Conservation (phyloP, 1,140 invertebrate genomes). For the Proctacanthus coquilletti region DNA sequence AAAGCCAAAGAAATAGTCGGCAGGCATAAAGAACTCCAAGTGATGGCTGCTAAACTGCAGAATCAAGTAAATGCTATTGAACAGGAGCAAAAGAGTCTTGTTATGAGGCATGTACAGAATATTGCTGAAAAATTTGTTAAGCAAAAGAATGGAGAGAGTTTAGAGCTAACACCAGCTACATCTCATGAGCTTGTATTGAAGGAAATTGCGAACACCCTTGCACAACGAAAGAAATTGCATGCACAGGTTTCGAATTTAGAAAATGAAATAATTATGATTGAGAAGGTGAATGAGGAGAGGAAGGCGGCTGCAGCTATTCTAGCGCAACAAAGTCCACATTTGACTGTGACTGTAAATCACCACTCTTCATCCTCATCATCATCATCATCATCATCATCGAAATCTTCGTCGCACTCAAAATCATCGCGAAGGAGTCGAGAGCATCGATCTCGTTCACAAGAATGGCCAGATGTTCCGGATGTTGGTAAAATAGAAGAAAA, state of each 20-base stretch:
- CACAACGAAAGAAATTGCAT: constrained; percentile 64
- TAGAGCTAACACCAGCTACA: constrained; percentile 43
- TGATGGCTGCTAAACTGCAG: constrained; percentile 66
- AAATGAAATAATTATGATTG: constrained; percentile 54
- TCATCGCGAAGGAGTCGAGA: constrained; percentile 49
- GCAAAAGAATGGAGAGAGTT: constrained; percentile 33
- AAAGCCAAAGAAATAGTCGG: constrained; percentile 88
- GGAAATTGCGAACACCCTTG: constrained; percentile 68
- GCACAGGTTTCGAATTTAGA: constrained; percentile 59
- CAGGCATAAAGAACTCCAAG: constrained; percentile 78
- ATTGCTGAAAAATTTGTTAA: constrained; percentile 38
- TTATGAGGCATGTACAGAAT: constrained; percentile 46
- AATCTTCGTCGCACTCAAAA: constrained; percentile 27
- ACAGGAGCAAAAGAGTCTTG: constrained; percentile 51
- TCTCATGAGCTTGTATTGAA: constrained; percentile 65
- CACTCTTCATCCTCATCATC: constrained; percentile 1
- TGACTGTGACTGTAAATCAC: constrained; percentile 17
- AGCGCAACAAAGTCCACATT: constrained; percentile 24
- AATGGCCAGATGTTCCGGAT: constrained; percentile 80
- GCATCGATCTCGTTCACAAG: constrained; percentile 61
- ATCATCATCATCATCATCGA: constrained; percentile 5
- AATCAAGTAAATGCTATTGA: constrained; percentile 52
- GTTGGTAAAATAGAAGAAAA: constrained; percentile 81
- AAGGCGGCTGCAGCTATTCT: constrained; percentile 36
- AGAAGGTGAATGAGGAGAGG: constrained; percentile 47